These are phyloP conservation scores for Brachionus sp. DNA, from an alignment of 1,140 invertebrate species.

Conservation along the genomic window DNA sequence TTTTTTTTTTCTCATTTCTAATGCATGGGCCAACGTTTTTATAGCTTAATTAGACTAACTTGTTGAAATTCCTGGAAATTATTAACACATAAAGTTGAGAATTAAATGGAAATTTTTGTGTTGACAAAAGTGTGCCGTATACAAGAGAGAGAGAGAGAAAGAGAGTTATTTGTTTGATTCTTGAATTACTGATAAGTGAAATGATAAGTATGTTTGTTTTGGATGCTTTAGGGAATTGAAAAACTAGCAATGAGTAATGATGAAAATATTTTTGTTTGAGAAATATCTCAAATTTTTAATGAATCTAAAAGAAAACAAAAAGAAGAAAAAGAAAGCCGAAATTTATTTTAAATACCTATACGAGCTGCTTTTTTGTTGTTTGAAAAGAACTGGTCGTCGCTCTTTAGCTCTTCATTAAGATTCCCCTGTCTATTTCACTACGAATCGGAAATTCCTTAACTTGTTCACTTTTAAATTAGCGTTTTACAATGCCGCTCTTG, in stretches of 20 bases:
- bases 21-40: not conserved
- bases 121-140: not conserved
- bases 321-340: not conserved
- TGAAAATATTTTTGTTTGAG: not conserved
- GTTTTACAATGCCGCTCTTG: not conserved
- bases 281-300: slow-evolving; percentile 7
- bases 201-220: slow-evolving; percentile 28
- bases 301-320: not conserved
- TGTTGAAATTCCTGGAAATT: slow-evolving; percentile 42
- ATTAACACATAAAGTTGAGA: not conserved
- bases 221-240: not conserved
- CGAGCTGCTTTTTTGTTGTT: not conserved
- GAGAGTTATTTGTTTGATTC: not conserved
- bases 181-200: slow-evolving; percentile 26
- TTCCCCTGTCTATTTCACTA: not conserved
- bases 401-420: not conserved
- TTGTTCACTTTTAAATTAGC: not conserved
- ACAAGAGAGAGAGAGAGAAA: too few species aligned
- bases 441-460: not conserved
- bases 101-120: not conserved
- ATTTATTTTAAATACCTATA: slow-evolving; percentile 4
- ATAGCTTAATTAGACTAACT: slow-evolving; percentile 24
- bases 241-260: not conserved
- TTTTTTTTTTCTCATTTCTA: not conserved
- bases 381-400: not conserved